A percentile compares a stretch with the other conserved stretches of the same genome.
Evolutionary conservation across 2,888 invertebrate species (phyloP).

Genomic region (Steinernema carpocapsae): DNA sequence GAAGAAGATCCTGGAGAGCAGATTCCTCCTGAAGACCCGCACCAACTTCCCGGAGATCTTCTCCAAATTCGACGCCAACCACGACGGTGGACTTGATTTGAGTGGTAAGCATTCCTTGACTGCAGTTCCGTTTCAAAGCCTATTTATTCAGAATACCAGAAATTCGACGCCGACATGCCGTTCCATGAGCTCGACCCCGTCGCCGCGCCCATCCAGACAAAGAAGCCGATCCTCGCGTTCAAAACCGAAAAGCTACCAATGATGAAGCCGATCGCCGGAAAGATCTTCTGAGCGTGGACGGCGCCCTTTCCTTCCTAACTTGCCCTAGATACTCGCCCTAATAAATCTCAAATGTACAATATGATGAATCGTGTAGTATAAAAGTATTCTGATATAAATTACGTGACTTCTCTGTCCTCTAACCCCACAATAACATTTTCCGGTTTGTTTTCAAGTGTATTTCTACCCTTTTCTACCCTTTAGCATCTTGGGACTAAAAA

Average conservation of each 20-base stretch:
- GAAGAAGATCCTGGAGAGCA: constrained; percentile 54
- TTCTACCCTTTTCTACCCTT: too few relatives aligned
- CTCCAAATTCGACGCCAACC: constrained; percentile 57
- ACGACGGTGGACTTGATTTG: constrained; percentile 58
- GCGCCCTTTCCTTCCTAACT: not conserved
- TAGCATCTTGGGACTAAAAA: too few relatives aligned
- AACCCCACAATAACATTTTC: not conserved
- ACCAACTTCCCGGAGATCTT: constrained; percentile 60
- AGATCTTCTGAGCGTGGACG: constrained; percentile 1
- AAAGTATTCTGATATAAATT: not conserved
- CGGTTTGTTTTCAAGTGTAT: not conserved
- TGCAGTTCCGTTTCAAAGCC: not conserved
- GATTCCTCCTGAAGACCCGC: constrained; percentile 60
- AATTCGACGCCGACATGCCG: constrained; percentile 58
- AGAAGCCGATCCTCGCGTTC: constrained; percentile 36
- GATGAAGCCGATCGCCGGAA: constrained; percentile 39
- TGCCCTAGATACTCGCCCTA: constrained; percentile 34
- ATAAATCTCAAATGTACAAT: constrained; percentile 33
- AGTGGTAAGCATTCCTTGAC: constrained; percentile 41
- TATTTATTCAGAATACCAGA: constrained; percentile 54
- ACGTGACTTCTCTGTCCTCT: not conserved
- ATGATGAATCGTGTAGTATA: constrained; percentile 4
- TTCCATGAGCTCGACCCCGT: constrained; percentile 60
- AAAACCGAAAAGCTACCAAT: constrained; percentile 42
- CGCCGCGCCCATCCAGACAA: not conserved